Evolutionary conservation across 2,888 invertebrate genomes (phyloP).

Genomic region (Eupeodes latifasciatus): DNA sequence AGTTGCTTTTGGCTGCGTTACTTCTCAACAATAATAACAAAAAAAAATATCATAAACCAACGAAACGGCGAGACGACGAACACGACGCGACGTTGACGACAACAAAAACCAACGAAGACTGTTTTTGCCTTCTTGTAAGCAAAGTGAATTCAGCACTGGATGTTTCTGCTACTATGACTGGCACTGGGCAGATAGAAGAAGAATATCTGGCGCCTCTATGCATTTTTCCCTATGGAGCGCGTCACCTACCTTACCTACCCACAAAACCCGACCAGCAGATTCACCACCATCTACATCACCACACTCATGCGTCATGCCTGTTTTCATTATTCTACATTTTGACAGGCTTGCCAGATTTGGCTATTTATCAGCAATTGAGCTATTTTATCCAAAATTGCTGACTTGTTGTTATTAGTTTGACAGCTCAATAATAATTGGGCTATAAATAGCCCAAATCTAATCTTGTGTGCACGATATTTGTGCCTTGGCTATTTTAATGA

Average conservation of each 20-base stretch:
- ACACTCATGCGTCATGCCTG: conserved; percentile 31
- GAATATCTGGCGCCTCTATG: conserved; percentile 53
- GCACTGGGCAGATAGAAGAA: conserved; percentile 49
- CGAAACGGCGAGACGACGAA: not conserved
- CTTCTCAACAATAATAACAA: conserved; percentile 4
- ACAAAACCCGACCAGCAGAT: conserved; percentile 1
- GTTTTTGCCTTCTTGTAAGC: conserved; percentile 40
- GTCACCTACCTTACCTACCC: conserved; percentile 5
- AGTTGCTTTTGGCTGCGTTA: conserved; percentile 27
- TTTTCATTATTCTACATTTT: too few species aligned
- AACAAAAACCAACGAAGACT: conserved; percentile 14
- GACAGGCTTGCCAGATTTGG: too few species aligned
- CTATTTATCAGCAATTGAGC: too few species aligned
- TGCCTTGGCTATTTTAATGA: too few species aligned
- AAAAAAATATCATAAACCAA: conserved; percentile 9
- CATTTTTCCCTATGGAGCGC: conserved; percentile 52
- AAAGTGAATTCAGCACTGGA: conserved; percentile 64
- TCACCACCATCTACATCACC: conserved; percentile 8
- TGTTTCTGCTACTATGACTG: not conserved
- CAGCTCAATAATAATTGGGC: too few species aligned
- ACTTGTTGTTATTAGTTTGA: too few species aligned
- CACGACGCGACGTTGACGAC: not conserved
- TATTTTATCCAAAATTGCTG: too few species aligned
- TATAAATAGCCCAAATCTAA: too few species aligned
- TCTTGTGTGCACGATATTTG: too few species aligned